Evolutionary conservation across 2,888 invertebrate species (phyloP).

Genomic region (Graphium colonna): DNA sequence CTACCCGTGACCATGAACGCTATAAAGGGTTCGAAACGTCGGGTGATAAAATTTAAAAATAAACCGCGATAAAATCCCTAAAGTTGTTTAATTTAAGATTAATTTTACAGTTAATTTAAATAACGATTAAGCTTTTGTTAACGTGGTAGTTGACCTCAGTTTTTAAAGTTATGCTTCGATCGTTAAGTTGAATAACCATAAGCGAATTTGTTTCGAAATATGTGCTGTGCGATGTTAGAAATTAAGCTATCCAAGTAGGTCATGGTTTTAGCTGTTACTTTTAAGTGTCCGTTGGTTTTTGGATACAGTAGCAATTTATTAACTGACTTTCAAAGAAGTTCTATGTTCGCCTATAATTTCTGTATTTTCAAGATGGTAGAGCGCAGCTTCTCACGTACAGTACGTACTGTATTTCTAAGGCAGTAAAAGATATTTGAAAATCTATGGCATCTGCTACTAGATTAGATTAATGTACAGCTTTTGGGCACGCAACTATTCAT

Average conservation of each 20-base stretch:
- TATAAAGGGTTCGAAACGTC: no score
- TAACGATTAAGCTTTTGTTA: background rate
- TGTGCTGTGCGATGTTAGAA: background rate
- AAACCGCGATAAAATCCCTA: no score
- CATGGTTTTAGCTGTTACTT: background rate
- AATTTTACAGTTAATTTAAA: no score
- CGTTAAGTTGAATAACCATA: background rate
- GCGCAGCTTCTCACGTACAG: background rate
- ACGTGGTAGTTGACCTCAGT: constrained; percentile 4
- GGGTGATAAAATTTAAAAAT: no score
- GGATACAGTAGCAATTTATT: background rate
- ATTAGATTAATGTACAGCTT: no score
- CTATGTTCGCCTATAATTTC: no score
- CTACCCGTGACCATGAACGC: no score
- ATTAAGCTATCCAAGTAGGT: background rate
- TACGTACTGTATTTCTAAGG: background rate
- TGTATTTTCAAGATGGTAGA: background rate
- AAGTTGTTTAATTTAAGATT: no score
- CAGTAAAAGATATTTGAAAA: no score
- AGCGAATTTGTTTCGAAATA: background rate
- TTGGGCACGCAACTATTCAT: no score
- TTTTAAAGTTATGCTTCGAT: background rate
- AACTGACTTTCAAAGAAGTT: background rate
- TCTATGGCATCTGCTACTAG: no score
- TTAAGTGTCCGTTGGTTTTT: background rate